Evolutionary conservation across 37 sponge, comb jelly and placozoan species (phyloP), one percentile per base, ranked within the genome.

Genomic region (Dysidea cf. avara): DNA sequence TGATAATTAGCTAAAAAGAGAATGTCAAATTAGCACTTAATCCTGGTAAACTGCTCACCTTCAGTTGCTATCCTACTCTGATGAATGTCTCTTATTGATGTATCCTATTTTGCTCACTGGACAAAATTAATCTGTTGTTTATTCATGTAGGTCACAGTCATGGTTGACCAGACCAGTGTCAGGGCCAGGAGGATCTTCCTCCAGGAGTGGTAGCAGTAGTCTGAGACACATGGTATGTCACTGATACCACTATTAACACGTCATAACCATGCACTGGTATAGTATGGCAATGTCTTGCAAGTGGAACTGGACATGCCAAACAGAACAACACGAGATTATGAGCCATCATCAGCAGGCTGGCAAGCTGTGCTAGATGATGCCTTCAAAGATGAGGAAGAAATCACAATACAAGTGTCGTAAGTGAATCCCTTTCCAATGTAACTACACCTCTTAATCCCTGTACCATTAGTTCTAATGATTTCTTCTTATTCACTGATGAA

Each of bases 281-380:
- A 89, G 89, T 71, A 76, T 28, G 85, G 84, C 40, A 96, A 96
- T 38, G 79, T 92, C 25, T 73, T 96, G 20, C 74, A 75, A 58
- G 57, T 96, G 32, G 96, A 96, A 58, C 56, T 96, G 68, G 96
- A 96, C 72, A 72, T 96, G 90, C 94, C 96, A 24, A 85, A 70
- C 34, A 61, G 99, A 6, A 97, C 95, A 24, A 97, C 99, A 0
- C 54, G 85, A 0, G 99, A 97, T 63, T 97, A 94, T 63, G 92
- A 91, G 58, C 89, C 82, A 16, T 90, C 92, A 2, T 77, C 88
- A 13, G 87, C 99, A 0, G 48, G 56, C 7, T 67, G 94, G 37
- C 89, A 94, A 55, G 99, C 95, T 7, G 90, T 83, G 1, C 81
- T 97, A 2, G 90, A 88, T 50, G 81, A 79, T 31, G 95, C 87